Conservation (phyloP, 2,797 vertebrate genomes). For the Saguinus oedipus region DNA sequence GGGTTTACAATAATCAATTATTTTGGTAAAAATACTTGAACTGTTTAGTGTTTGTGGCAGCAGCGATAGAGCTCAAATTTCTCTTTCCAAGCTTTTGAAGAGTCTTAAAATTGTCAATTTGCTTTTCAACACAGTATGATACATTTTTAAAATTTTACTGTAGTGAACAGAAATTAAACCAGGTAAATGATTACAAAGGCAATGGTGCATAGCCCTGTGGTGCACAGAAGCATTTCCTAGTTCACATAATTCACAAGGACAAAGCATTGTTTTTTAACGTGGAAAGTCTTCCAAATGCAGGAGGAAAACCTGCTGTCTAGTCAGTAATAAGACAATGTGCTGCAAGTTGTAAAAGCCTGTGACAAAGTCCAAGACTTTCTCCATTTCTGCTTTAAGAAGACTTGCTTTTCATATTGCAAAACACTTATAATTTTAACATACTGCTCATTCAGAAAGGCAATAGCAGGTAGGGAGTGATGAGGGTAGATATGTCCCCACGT, state of each 20-base stretch:
- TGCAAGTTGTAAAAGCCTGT: neutral
- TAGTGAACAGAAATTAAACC: neutral
- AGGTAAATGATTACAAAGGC: neutral
- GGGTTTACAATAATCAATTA: conserved; percentile 14
- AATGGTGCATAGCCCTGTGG: neutral
- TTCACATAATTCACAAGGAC: neutral
- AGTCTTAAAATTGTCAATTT: neutral
- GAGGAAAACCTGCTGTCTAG: conserved; percentile 3
- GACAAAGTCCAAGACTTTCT: neutral
- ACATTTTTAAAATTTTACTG: neutral
- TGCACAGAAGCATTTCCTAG: neutral
- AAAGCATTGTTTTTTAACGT: neutral
- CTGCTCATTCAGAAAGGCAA: neutral
- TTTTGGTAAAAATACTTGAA: conserved; percentile 17
- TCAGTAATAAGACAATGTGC: neutral
- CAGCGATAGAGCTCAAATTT: neutral
- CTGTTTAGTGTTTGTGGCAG: neutral
- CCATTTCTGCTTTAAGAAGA: neutral
- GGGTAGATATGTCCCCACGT: neutral
- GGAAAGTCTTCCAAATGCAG: conserved; percentile 34
- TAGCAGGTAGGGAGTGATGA: neutral
- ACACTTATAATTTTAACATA: neutral
- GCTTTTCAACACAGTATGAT: neutral
- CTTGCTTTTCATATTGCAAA: neutral
- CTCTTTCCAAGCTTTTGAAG: neutral